A percentile compares a stretch with the other conserved stretches of the same genome.
phyloP scores from a whole-genome alignment of 2,797 vertebrate species.

The Mus spretus region DNA sequence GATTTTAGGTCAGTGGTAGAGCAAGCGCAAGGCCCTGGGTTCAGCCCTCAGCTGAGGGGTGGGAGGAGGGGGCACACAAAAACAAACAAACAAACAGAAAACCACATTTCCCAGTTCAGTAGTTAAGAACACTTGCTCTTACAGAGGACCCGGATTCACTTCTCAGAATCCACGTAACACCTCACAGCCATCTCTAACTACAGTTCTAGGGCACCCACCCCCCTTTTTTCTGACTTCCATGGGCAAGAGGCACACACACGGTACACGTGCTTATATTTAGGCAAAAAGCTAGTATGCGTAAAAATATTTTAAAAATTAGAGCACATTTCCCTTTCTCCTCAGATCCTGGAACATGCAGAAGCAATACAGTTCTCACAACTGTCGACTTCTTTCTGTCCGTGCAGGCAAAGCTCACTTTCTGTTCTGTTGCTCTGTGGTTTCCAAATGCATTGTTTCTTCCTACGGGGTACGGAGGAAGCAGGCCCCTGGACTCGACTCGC shows the following conservation, averaged over 20 bases:
- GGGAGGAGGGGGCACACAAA: too few species aligned
- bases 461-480: constrained; percentile 38
- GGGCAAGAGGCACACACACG: neutral
- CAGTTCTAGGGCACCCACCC: too few species aligned
- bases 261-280: neutral
- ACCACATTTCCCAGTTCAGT: neutral
- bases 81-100: too few species aligned
- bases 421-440: constrained; percentile 74
- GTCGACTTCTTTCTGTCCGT: constrained; percentile 64
- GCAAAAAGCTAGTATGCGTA: neutral
- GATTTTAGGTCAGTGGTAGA: too few species aligned
- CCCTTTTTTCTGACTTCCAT: neutral
- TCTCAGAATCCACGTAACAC: neutral
- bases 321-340: neutral
- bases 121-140: neutral
- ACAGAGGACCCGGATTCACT: too few species aligned
- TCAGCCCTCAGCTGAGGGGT: too few species aligned
- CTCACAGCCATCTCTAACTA: neutral
- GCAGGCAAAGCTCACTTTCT: constrained; percentile 74
- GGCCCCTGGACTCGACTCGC: constrained; percentile 33
- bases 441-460: constrained; percentile 71
- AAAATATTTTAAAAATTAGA: neutral
- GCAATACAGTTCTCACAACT: constrained; percentile 66
- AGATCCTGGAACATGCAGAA: neutral
- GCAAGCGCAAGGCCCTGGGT: too few species aligned